Evolutionary conservation across 2,888 invertebrate species (phyloP), one percentile per base, ranked within the genome.

Genomic region (Lampropteryx suffumata): DNA sequence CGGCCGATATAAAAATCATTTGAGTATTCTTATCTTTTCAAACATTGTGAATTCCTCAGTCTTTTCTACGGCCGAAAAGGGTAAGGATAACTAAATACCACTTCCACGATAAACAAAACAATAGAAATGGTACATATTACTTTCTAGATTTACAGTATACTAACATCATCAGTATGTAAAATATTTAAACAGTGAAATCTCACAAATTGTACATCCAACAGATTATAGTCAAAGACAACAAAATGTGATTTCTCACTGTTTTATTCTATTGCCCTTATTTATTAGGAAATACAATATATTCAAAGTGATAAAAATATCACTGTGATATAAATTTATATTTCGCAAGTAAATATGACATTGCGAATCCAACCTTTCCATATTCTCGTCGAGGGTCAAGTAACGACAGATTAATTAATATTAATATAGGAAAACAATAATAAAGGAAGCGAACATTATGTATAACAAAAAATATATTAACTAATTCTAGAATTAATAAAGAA

Each of bases 121-220:
- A 76, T 74, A 73, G 67, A 79, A 87, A 81, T 79, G 79, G 76
- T 76, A 82, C 76, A 79, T 68, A 76, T 53, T 78, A 82, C 72
- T 67, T 59, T 71, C 77, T 84, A 80, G 62, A 57, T 74, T 66
- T 81, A 81, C 79, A 81, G 74, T 82, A 81, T 56, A 82, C 88
- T 89, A 86, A 87, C 84, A 82, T 88, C 83, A 79, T 88, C 83
- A 79, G 88, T 88, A 86, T 88, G 84, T 86, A 89, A 89, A 89
- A 90, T 89, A 89, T 81, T 76, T 27, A 63, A 66, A 74, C 81
- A 76, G 73, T 72, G 77, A 81, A 79, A 76, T 64, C 61, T 52
- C 74, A 76, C 79, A 75, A 71, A 65, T 74, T 68, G 67, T 65
- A 49, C 61, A 58, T 61, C 67, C 63, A 64, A 61, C 61, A 63